Conservation (phyloP, 2,113 vertebrate genomes). For the Uropsilus gracilis region DNA sequence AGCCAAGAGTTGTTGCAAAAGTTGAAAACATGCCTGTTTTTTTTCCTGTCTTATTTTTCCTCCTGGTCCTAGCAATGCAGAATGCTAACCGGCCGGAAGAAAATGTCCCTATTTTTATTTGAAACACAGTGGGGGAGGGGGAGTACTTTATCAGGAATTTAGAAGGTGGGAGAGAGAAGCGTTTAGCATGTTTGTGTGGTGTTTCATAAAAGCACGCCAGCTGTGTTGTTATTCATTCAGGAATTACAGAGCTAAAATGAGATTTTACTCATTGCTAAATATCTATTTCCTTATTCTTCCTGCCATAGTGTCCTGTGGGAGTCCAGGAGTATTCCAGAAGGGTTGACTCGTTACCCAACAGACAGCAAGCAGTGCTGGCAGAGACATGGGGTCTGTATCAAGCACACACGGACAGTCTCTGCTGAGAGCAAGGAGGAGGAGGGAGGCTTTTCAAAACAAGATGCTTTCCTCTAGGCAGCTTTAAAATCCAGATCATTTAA, state of each 20-base stretch:
- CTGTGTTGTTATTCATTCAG: conserved; percentile 73
- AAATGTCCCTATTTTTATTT: conserved; percentile 55
- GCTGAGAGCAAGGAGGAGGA: conserved; percentile 31
- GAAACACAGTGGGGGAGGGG: conserved; percentile 36
- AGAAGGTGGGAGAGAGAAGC: neutral
- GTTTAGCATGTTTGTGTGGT: conserved; percentile 28
- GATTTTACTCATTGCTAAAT: conserved; percentile 79
- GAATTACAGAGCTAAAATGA: conserved; percentile 76
- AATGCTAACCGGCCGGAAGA: conserved; percentile 51
- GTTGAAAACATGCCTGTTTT: conserved; percentile 30
- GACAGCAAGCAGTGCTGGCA: conserved; percentile 43
- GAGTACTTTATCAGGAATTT: neutral
- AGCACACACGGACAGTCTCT: conserved; percentile 55
- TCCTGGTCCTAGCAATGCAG: conserved; percentile 12
- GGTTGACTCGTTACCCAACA: conserved; percentile 60
- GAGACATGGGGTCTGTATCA: conserved; percentile 42
- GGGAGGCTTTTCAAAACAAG: neutral
- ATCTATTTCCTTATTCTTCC: conserved; percentile 66
- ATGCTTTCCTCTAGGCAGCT: neutral
- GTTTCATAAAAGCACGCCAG: conserved; percentile 72
- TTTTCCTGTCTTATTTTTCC: neutral
- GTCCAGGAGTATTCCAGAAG: conserved; percentile 63
- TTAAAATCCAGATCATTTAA: neutral
- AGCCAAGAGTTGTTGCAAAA: conserved; percentile 56
- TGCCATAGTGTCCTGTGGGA: conserved; percentile 72